These are phyloP conservation scores for Maconellicoccus hirsutus DNA, from an alignment of 1,140 invertebrate species.

Conservation along the genomic window DNA sequence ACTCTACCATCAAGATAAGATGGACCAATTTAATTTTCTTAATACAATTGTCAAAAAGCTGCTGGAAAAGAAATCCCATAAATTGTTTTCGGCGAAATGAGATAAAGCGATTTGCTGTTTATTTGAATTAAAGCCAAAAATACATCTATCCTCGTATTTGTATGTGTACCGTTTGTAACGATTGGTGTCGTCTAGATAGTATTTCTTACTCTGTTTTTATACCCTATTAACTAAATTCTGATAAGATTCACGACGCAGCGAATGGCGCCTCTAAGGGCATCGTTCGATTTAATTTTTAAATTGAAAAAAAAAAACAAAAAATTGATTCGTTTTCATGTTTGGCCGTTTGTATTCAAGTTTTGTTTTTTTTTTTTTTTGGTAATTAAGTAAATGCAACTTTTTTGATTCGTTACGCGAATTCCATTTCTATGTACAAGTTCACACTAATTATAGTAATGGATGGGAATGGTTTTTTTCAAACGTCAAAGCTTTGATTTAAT, in stretches of 20 bases:
- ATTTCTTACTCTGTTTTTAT: background rate
- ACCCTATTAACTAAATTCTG: constrained; percentile 5
- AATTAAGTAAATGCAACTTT: constrained; percentile 5
- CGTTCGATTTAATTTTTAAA: constrained; percentile 1
- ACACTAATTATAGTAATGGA: background rate
- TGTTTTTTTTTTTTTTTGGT: background rate
- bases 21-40: constrained; percentile 22
- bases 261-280: background rate
- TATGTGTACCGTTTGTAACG: constrained; percentile 18
- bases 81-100: constrained; percentile 17
- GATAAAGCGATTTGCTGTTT: constrained; percentile 21
- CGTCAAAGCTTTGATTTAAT: background rate
- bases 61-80: constrained; percentile 19
- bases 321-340: background rate
- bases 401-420: background rate
- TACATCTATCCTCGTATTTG: constrained; percentile 10
- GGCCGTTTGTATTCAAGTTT: background rate
- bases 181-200: constrained; percentile 11
- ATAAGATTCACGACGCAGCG: constrained; percentile 2
- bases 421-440: background rate
- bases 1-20: background rate
- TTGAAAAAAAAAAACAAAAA: background rate
- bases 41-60: constrained; percentile 21
- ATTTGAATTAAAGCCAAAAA: constrained; percentile 21
- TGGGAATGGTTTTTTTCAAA: background rate